These are phyloP conservation scores for Liolophura sinensis DNA, from an alignment of 1,140 invertebrate species.

Conservation along the genomic window DNA sequence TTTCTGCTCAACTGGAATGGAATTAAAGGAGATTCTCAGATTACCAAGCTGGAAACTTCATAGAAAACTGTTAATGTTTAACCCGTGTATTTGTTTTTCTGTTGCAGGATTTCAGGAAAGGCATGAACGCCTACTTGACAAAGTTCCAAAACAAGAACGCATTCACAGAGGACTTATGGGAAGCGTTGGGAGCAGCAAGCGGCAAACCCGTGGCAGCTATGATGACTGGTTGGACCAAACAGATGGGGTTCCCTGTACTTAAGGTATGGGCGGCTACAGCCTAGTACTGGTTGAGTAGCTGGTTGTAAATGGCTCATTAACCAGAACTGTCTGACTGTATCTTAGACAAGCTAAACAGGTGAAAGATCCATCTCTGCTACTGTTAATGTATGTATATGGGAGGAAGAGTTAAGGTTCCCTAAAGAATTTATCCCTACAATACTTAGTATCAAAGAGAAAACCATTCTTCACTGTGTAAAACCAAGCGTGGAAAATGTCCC, in stretches of 20 bases:
- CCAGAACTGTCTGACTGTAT: background rate
- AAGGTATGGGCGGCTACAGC: constrained; percentile 37
- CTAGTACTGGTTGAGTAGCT: background rate
- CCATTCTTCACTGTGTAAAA: too few relatives aligned
- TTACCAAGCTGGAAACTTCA: background rate
- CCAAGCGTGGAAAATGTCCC: too few relatives aligned
- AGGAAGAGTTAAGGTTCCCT: too few relatives aligned
- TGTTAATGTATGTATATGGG: too few relatives aligned
- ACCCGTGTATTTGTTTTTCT: constrained; percentile 3
- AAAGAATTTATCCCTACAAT: too few relatives aligned
- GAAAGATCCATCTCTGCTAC: too few relatives aligned
- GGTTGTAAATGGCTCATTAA: too few relatives aligned
- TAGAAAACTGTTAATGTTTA: background rate
- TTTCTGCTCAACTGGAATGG: too few relatives aligned
- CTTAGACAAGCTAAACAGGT: background rate
- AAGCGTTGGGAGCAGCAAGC: constrained; percentile 83
- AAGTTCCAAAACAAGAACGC: constrained; percentile 89
- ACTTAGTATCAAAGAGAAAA: too few relatives aligned
- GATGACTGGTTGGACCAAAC: constrained; percentile 94
- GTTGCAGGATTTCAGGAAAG: constrained; percentile 82
- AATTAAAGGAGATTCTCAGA: too few relatives aligned
- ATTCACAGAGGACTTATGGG: constrained; percentile 93
- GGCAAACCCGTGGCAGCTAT: constrained; percentile 87
- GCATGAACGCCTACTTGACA: constrained; percentile 91
- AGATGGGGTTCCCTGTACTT: constrained; percentile 76